These are phyloP conservation scores for Apamea anceps DNA, from an alignment of 2,888 invertebrate species.

Conservation along the genomic window DNA sequence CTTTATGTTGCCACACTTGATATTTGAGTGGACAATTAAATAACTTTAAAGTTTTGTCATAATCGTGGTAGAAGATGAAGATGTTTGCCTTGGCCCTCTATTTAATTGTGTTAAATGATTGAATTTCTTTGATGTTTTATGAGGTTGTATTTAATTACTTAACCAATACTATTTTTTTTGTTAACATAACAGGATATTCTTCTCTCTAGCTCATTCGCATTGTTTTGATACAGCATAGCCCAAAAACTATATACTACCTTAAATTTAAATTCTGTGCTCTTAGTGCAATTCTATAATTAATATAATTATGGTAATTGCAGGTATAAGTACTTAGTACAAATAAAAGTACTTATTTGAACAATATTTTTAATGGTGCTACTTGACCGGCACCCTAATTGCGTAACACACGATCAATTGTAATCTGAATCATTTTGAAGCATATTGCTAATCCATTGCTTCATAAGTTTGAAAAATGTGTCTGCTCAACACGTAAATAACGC, in stretches of 20 bases:
- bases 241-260: neutral
- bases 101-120: slow-evolving; percentile 29
- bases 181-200: neutral
- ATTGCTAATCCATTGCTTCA: too few relatives aligned
- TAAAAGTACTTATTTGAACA: neutral
- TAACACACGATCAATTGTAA: too few relatives aligned
- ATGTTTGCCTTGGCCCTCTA: slow-evolving; percentile 48
- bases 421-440: too few relatives aligned
- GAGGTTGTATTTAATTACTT: slow-evolving; percentile 40
- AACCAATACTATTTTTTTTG: neutral
- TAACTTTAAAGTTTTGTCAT: slow-evolving; percentile 55
- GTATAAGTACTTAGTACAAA: neutral
- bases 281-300: neutral
- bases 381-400: too few relatives aligned
- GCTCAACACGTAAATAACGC: too few relatives aligned
- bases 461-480: too few relatives aligned
- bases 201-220: neutral
- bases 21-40: slow-evolving; percentile 64
- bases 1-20: slow-evolving; percentile 57
- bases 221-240: neutral
- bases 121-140: slow-evolving; percentile 23
- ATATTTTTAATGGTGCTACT: neutral
- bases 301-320: neutral
- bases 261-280: neutral
- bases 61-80: slow-evolving; percentile 40